Conservation (phyloP, 2,888 invertebrate genomes). For the Ormia ochracea region DNA sequence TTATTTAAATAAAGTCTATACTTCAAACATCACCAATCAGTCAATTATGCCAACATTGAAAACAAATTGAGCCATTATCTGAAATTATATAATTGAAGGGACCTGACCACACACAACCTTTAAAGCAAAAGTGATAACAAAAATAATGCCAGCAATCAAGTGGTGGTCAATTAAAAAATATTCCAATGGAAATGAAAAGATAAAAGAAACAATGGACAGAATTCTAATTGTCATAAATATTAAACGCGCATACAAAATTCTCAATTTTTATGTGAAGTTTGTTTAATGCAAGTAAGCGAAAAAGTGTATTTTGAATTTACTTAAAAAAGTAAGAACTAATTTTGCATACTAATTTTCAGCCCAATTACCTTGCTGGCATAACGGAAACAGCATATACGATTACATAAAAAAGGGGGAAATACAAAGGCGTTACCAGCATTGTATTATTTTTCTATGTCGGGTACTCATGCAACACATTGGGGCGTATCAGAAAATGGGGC, state of each 20-base stretch:
- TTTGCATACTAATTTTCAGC: too few relatives aligned
- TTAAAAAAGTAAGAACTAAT: too few relatives aligned
- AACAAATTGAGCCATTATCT: conserved; percentile 73
- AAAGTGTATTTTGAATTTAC: too few relatives aligned
- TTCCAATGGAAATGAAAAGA: not conserved
- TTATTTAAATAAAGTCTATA: not conserved
- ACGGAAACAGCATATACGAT: too few relatives aligned
- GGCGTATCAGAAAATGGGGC: too few relatives aligned
- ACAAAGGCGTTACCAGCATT: too few relatives aligned
- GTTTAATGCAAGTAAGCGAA: too few relatives aligned
- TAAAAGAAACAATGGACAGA: conserved; percentile 2
- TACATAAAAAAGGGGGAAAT: too few relatives aligned
- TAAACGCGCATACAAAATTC: conserved; percentile 23
- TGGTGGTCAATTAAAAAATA: conserved; percentile 5
- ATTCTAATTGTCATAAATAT: conserved; percentile 21
- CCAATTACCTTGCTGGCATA: too few relatives aligned
- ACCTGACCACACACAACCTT: conserved; percentile 68
- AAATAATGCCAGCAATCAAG: not conserved
- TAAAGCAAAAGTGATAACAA: not conserved
- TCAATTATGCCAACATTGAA: conserved; percentile 10
- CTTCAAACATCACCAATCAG: conserved; percentile 1
- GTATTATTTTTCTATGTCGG: too few relatives aligned
- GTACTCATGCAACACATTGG: too few relatives aligned
- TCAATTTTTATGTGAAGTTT: too few relatives aligned
- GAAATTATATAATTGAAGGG: conserved; percentile 50